Base-by-base conservation (phyloP, 2,113 vertebrate genomes). In the Prionailurus viverrinus region DNA sequence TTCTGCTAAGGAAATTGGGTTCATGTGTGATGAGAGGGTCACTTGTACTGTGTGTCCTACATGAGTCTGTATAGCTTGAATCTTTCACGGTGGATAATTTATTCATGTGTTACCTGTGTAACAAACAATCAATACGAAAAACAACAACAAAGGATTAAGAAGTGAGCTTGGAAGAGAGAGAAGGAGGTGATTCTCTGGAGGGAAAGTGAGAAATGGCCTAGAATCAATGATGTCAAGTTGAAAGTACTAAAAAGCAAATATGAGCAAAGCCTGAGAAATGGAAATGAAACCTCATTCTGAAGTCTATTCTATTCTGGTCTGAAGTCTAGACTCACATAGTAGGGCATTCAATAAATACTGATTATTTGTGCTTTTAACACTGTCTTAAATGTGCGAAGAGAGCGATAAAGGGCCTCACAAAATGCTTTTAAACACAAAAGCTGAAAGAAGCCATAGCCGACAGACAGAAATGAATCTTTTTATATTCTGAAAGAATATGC, bases 151-250 rank as follows among this genome's bases (percentile, higher is more conserved):
- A 73, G 31, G 16, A 73, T 89, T 79, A 51, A 85, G 51, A 63
- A 63, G 4, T 48, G 8, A 96, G 12, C 10, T 85, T 86, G 63
- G 53, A 89, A 31, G 33, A 27, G 18, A 86, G 65, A 89, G 14
- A 53, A n/a, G 48, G 33, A 66, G 19, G 23, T 19, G 69, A 53
- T 8, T 89, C 53, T 88, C 61, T 71, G n/a, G 51, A 94, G 55
- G 5, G 19, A 78, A 83, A 80, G 53, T 65, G 61, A 95, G 53
- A 86, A 66, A 83, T 82, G 61, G 63, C n/a, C 16, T n/a, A 85
- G 33, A 93, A 94, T 89, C 82, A 16, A 69, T 96, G 51, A 48
- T 93, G 90, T 79, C 61, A 93, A 88, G 29, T 36, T 82, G 80
- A 87, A 92, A 93, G 61, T 31, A 15, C 93, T 85, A 69, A 61